phyloP scores from a whole-genome alignment of 2,888 invertebrate genomes.

The Pterobdella sp. region DNA sequence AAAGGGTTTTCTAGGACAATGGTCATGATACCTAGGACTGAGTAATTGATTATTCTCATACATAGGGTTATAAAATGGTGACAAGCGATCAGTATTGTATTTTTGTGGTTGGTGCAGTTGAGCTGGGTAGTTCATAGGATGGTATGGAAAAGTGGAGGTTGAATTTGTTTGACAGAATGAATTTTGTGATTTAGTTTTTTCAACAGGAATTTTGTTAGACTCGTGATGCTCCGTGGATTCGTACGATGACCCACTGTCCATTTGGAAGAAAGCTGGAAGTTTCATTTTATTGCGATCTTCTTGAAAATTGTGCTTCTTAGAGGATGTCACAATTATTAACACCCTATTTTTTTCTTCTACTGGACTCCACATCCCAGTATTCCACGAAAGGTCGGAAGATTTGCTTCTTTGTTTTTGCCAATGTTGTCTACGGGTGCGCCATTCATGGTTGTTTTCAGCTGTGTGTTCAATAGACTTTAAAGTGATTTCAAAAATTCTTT shows the following conservation, averaged over 20 bases:
- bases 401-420: constrained; percentile 33
- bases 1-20: neutral
- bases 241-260: constrained; percentile 36
- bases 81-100: neutral
- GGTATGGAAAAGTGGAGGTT: too few relatives aligned
- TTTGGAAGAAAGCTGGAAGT: constrained; percentile 34
- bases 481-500: too few relatives aligned
- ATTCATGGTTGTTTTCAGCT: neutral
- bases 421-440: neutral
- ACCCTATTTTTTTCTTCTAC: constrained; percentile 33
- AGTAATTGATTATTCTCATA: neutral
- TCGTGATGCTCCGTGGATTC: constrained; percentile 32
- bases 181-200: too few relatives aligned
- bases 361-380: constrained; percentile 34
- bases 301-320: constrained; percentile 11
- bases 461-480: too few relatives aligned
- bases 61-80: neutral
- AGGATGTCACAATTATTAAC: constrained; percentile 29
- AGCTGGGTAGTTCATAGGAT: too few relatives aligned
- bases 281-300: constrained; percentile 26
- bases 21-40: neutral
- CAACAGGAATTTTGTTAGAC: neutral
- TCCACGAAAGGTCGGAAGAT: constrained; percentile 35
- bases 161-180: too few relatives aligned
- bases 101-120: neutral